Percentiles rank a stretch among this genome's conserved stretches.
These are phyloP conservation scores for Neosilurus mollespiculum DNA, from an alignment of 2,797 vertebrate genomes.

Conservation along the genomic window DNA sequence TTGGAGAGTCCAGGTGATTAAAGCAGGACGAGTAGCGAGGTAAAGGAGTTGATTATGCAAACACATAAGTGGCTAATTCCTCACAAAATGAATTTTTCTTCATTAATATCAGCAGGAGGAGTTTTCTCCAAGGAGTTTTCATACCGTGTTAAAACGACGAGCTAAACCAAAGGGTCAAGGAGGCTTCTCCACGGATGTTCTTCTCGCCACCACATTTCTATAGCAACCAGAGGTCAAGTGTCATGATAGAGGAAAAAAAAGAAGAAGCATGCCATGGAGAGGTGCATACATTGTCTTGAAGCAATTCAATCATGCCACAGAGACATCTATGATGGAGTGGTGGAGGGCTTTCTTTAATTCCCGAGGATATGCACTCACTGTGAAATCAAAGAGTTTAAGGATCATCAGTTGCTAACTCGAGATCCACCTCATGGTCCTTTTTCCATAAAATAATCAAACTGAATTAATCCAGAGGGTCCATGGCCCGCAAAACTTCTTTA, in stretches of 20 bases:
- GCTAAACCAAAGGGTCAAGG: constrained; percentile 69
- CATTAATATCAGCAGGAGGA: constrained; percentile 64
- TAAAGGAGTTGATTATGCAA: constrained; percentile 80
- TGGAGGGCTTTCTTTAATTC: constrained; percentile 42
- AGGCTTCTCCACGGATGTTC: constrained; percentile 62
- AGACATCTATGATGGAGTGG: constrained; percentile 60
- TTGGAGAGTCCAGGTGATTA: constrained; percentile 84
- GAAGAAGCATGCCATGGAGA: constrained; percentile 51
- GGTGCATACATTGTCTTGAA: constrained; percentile 60
- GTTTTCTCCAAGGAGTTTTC: constrained; percentile 59
- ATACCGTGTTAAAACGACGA: constrained; percentile 63
- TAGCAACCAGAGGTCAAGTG: constrained; percentile 69
- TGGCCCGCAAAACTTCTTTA: not conserved
- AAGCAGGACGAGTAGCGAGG: constrained; percentile 67
- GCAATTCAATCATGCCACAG: constrained; percentile 61
- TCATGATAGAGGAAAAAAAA: constrained; percentile 53
- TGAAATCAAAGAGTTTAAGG: constrained; percentile 27
- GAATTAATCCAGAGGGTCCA: constrained; percentile 10
- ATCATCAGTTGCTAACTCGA: constrained; percentile 14
- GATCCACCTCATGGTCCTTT: constrained; percentile 10
- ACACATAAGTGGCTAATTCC: constrained; percentile 77
- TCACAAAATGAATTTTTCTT: constrained; percentile 70
- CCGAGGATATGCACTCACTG: constrained; percentile 16
- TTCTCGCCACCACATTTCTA: constrained; percentile 66
- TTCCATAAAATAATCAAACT: constrained; percentile 12